Percentiles rank a stretch among this genome's conserved stretches.
phyloP scores from a whole-genome alignment of 1,140 invertebrate genomes.

The Temnothorax nylanderi region DNA sequence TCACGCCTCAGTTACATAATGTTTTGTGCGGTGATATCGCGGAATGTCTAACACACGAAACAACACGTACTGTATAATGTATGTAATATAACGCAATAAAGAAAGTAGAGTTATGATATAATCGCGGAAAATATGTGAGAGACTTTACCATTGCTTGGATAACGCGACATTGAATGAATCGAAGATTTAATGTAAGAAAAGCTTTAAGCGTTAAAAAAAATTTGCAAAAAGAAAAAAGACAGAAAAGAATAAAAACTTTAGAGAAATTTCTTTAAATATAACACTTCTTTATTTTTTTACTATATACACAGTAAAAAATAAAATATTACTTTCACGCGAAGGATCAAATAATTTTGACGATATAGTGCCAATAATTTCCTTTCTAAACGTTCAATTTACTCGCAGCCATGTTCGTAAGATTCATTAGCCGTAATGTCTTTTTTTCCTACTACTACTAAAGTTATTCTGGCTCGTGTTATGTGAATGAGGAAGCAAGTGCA shows the following conservation, averaged over 20 bases:
- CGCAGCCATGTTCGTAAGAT: neutral
- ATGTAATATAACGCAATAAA: neutral
- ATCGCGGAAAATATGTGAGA: neutral
- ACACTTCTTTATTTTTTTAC: neutral
- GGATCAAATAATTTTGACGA: neutral
- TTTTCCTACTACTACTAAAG: slow-evolving; percentile 37
- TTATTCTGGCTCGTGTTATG: neutral
- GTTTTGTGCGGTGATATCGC: slow-evolving; percentile 25
- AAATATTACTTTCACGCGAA: neutral
- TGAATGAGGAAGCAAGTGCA: neutral
- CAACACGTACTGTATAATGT: neutral
- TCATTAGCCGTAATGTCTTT: slow-evolving; percentile 17
- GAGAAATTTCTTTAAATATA: neutral
- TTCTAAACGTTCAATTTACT: neutral
- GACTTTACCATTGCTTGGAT: neutral
- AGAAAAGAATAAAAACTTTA: neutral
- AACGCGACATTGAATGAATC: neutral
- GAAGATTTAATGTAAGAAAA: neutral
- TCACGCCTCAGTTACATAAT: slow-evolving; percentile 49
- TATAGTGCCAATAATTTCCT: neutral
- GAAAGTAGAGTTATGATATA: neutral
- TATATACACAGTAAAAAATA: too few relatives aligned
- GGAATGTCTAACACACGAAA: slow-evolving; percentile 1
- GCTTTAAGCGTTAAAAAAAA: neutral
- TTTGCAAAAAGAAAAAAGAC: neutral